These are phyloP conservation scores for Siniperca knerii DNA, from an alignment of 2,113 vertebrate genomes.

Conservation along the genomic window DNA sequence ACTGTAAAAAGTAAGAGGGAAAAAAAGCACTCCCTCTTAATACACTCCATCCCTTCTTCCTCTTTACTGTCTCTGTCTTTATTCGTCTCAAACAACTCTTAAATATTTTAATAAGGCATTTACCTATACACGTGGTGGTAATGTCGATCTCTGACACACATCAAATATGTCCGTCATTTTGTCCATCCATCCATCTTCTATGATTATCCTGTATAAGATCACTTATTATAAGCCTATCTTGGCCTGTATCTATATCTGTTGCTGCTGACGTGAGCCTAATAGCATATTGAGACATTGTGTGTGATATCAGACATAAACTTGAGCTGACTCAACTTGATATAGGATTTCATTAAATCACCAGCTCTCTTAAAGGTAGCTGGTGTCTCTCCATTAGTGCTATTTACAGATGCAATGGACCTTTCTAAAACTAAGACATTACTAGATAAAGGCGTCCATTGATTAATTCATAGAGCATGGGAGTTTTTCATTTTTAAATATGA, in stretches of 20 bases:
- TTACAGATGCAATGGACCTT: slow-evolving; percentile 10
- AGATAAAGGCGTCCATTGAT: background rate
- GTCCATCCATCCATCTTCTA: background rate
- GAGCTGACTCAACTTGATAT: background rate
- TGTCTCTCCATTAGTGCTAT: slow-evolving; percentile 13
- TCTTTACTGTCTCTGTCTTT: background rate
- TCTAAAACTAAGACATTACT: background rate
- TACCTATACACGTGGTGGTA: background rate
- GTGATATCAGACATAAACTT: background rate
- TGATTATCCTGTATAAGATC: background rate
- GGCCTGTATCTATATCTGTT: too few species aligned
- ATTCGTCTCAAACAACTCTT: background rate
- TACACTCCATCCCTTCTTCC: background rate
- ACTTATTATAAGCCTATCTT: too few species aligned
- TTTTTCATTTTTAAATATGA: slow-evolving; percentile 2
- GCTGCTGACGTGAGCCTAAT: background rate
- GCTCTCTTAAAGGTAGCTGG: background rate
- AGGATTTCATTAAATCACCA: slow-evolving; percentile 10
- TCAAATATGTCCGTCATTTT: background rate
- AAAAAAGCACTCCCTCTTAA: background rate
- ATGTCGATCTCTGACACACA: background rate
- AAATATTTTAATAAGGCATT: background rate
- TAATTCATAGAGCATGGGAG: background rate
- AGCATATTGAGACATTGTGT: background rate
- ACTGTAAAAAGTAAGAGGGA: background rate